Percentiles rank a stretch among this genome's conserved stretches.
These are phyloP conservation scores for Microctonus aethiopoides DNA, from an alignment of 2,888 invertebrate species.

Conservation along the genomic window DNA sequence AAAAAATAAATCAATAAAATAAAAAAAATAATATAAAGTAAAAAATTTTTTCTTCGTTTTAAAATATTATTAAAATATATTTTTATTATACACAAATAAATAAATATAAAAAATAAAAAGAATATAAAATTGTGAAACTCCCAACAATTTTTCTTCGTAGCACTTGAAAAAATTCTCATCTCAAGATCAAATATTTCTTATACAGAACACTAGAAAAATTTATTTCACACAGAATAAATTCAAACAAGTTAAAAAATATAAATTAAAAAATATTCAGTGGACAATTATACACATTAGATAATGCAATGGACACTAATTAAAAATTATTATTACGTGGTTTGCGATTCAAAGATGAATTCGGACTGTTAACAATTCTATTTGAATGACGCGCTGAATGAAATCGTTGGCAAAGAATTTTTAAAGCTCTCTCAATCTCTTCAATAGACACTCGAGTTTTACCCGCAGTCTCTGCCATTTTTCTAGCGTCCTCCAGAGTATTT, in stretches of 20 bases:
- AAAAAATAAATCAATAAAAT: neutral
- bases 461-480: constrained; percentile 54
- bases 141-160: constrained; percentile 16
- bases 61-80: neutral
- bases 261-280: neutral
- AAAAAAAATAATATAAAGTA: neutral
- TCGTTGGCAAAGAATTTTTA: constrained; percentile 57
- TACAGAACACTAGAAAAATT: neutral
- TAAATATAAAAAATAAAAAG: neutral
- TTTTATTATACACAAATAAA: neutral
- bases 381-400: constrained; percentile 39
- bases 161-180: constrained; percentile 4
- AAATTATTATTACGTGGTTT: neutral
- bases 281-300: neutral
- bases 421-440: constrained; percentile 58
- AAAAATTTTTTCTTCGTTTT: neutral
- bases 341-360: neutral
- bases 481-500: constrained; percentile 60
- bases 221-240: constrained; percentile 6
- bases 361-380: neutral
- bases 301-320: too few relatives aligned
- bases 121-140: constrained; percentile 31
- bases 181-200: neutral
- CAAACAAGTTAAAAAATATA: neutral
- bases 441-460: constrained; percentile 56